Base-by-base conservation (phyloP, 2,797 vertebrate genomes). In the Kryptolebias ocellatus region DNA sequence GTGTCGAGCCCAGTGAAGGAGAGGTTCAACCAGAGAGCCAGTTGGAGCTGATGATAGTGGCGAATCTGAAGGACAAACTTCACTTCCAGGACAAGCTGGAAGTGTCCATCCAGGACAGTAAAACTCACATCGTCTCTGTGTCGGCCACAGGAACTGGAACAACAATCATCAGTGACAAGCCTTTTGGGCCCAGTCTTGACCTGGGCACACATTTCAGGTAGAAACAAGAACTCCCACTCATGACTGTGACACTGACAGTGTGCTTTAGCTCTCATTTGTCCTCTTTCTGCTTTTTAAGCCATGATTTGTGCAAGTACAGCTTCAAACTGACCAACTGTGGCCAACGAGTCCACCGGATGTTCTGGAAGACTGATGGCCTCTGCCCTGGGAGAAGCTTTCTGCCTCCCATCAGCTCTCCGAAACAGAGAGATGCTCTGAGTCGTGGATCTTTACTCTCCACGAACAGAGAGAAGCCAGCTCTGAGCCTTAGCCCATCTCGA, bases 321-420 rank as follows among this genome's bases (percentile, higher is more conserved):
- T 96, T 98, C 79, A 95, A 79, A 65, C 72, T 98, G 57, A 96
- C 87, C 1, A 98, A 98, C 83, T 87, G 67, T 3, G 96, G 97
- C 1, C 90, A 92, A 2, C 92, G 92, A 1, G 71, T 78, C 12
- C 95, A 97, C 39, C 92, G 91, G 54, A 78, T 98, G 17, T 94
- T 92, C 79, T 98, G 96, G 96, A 87, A 86, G 56, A 94, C 74
- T 0, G 91, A 95, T 17, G 90, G 85, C 24, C 14, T 45, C 63
- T n/a, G 11, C 47, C 50, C 54, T 4, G 7, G 53, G 15, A 88
- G 51, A 60, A 10, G 34, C 6, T n/a, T 53, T 24, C 74, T 83
- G 27, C 89, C 88, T 0, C 67, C 86, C 15, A 87, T 81, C 11
- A 58, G 63, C 34, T 28, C 59, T 62, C 2, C 65, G 0, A 16